These are phyloP conservation scores for Elmis aenea DNA, from an alignment of 2,888 invertebrate genomes.

Conservation along the genomic window DNA sequence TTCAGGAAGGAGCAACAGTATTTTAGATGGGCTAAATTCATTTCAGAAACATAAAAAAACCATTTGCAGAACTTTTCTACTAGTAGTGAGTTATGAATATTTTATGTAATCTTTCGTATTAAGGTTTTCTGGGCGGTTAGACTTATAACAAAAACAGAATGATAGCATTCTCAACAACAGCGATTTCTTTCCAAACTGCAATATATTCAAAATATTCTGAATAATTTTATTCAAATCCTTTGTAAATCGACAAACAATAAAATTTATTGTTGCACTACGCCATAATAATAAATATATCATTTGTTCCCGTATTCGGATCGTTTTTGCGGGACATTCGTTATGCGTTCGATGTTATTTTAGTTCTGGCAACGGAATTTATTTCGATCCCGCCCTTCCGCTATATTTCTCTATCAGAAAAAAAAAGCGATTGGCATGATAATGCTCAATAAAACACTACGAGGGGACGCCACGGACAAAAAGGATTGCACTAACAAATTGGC, in stretches of 20 bases:
- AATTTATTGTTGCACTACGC: slow-evolving; percentile 36
- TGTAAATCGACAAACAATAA: slow-evolving; percentile 30
- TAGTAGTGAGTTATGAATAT: too few relatives aligned
- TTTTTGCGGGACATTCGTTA: slow-evolving; percentile 44
- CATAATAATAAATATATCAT: slow-evolving; percentile 44
- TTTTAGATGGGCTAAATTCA: too few relatives aligned
- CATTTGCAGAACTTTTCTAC: too few relatives aligned
- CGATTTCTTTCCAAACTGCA: too few relatives aligned
- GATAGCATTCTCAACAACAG: too few relatives aligned
- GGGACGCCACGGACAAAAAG: slow-evolving; percentile 31
- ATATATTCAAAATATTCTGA: too few relatives aligned
- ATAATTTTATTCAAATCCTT: slow-evolving; percentile 9
- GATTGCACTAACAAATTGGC: slow-evolving; percentile 40
- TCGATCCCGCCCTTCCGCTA: slow-evolving; percentile 37
- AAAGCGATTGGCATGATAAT: slow-evolving; percentile 41
- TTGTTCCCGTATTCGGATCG: slow-evolving; percentile 41
- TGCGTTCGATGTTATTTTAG: slow-evolving; percentile 39
- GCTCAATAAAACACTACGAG: slow-evolving; percentile 38
- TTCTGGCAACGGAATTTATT: slow-evolving; percentile 38
- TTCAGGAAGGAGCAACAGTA: too few relatives aligned
- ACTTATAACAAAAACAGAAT: too few relatives aligned
- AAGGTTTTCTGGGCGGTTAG: too few relatives aligned
- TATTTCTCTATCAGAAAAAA: slow-evolving; percentile 37
- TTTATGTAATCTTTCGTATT: too few relatives aligned
- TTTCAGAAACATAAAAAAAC: too few relatives aligned